Evolutionary conservation across 2,113 vertebrate species (phyloP), one percentile per base, ranked within the genome.

Genomic region (Actenoides lindsayi): DNA sequence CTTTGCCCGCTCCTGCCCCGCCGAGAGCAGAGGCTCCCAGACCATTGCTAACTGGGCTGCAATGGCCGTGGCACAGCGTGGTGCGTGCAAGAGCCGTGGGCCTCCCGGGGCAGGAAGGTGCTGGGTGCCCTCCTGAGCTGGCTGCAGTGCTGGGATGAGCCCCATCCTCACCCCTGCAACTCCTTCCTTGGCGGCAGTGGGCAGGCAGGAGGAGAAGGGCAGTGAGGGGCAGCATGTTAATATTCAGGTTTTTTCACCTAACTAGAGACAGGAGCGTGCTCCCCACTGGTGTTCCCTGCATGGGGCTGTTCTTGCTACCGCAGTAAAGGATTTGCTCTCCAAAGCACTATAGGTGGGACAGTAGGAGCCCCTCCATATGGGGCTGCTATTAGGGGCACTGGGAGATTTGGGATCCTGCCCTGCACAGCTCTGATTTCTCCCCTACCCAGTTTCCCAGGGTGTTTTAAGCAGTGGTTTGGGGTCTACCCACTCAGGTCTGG

Each of bases 231-330:
- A 69, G 27, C 10, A 13, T 3, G 2, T n/a, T 4, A 27, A 10
- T 65, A 46, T 7, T 2, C 31, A 23, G 56, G 18, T 16, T 44
- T 44, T 60, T 60, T 35, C 81, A 39, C n/a, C 37, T 6, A 8
- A 42, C n/a, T 42, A 46, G 69, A 57, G 75, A 5, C 4, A 4
- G 41, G 46, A 51, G 13, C 0, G 0, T 18, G 35, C 12, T 81
- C 10, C 30, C 21, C 2, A 0, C 80, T 53, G 42, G 2, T 13
- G 46, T n/a, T 79, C 59, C 42, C n/a, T 35, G 8, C 0, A 0
- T 16, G 28, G 37, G 60, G 39, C 37, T 86, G 42, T 16, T 68
- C 31, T 60, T 48, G 62, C 24, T 14, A 0, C 31, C 0, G 0
- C 60, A 41, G 53, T 19, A 9, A 13, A 14, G 70, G 56, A 3